These are phyloP conservation scores for Glyphotaelius pellucidus DNA, from an alignment of 2,888 invertebrate genomes.

Conservation along the genomic window DNA sequence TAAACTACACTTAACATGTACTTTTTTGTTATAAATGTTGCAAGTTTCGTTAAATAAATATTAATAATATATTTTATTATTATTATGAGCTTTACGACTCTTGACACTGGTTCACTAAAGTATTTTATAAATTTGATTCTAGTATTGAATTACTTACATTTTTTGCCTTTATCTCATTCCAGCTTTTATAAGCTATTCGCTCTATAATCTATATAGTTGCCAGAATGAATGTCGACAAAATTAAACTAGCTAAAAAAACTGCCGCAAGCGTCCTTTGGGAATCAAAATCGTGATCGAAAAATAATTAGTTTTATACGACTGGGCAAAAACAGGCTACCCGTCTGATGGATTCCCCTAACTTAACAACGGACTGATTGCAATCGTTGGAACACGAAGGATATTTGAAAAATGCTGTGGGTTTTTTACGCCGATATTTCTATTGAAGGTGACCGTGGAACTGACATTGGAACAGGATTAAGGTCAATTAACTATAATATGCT, in stretches of 20 bases:
- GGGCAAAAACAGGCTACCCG: background rate
- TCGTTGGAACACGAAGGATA: background rate
- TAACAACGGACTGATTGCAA: background rate
- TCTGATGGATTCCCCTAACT: background rate
- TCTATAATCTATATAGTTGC: background rate
- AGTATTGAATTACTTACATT: no score
- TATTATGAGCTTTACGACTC: no score
- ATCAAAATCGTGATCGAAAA: background rate
- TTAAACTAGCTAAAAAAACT: background rate
- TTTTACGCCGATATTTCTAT: background rate
- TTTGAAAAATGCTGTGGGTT: background rate
- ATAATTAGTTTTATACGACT: slow-evolving; percentile 1
- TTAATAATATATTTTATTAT: no score
- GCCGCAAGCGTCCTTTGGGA: background rate
- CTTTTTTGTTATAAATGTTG: no score
- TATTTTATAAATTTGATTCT: no score
- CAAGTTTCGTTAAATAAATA: no score
- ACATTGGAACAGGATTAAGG: background rate
- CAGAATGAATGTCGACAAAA: background rate
- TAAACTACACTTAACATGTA: no score
- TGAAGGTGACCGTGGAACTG: background rate
- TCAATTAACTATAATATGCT: background rate
- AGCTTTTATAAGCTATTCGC: background rate
- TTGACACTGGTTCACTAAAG: no score
- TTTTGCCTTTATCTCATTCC: background rate